A percentile compares a stretch with the other conserved stretches of the same genome.
phyloP scores from a whole-genome alignment of 2,888 invertebrate genomes.

The Nasonia oneida region DNA sequence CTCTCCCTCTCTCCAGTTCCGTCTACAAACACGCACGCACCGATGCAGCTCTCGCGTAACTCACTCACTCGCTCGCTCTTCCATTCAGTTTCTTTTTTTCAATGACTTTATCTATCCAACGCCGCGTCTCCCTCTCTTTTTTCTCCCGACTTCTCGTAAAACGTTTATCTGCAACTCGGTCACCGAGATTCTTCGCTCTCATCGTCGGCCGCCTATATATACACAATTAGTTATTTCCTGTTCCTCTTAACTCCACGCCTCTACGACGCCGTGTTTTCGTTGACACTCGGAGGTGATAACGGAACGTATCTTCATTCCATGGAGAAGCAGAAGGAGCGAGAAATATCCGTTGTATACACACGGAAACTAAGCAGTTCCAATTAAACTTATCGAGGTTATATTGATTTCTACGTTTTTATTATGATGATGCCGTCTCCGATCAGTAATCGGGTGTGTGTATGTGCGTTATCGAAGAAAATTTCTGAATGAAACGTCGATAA shows the following conservation, averaged over 20 bases:
- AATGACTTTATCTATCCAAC: constrained; percentile 33
- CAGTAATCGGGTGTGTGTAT: neutral
- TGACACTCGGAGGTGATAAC: constrained; percentile 55
- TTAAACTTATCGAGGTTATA: constrained; percentile 6
- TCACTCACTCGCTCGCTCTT: constrained; percentile 29
- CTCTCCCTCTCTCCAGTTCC: neutral
- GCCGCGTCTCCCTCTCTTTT: neutral
- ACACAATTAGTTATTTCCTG: constrained; percentile 57
- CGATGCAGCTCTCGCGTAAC: neutral
- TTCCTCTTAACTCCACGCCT: constrained; percentile 28
- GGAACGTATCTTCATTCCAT: constrained; percentile 47
- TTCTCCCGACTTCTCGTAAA: neutral
- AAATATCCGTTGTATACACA: neutral
- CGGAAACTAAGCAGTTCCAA: neutral
- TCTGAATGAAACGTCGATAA: too few species aligned
- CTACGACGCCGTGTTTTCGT: constrained; percentile 34
- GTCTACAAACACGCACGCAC: neutral
- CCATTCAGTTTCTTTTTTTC: constrained; percentile 29
- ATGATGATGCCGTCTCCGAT: neutral
- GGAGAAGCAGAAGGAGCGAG: neutral
- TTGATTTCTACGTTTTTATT: constrained; percentile 4
- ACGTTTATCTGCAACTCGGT: constrained; percentile 22
- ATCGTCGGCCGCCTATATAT: neutral
- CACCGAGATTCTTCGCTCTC: constrained; percentile 27
- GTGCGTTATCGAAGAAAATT: neutral